Percentiles rank a stretch among this genome's conserved stretches.
These are phyloP conservation scores for Drosophila burlai DNA, from an alignment of 1,140 invertebrate species.

Conservation along the genomic window DNA sequence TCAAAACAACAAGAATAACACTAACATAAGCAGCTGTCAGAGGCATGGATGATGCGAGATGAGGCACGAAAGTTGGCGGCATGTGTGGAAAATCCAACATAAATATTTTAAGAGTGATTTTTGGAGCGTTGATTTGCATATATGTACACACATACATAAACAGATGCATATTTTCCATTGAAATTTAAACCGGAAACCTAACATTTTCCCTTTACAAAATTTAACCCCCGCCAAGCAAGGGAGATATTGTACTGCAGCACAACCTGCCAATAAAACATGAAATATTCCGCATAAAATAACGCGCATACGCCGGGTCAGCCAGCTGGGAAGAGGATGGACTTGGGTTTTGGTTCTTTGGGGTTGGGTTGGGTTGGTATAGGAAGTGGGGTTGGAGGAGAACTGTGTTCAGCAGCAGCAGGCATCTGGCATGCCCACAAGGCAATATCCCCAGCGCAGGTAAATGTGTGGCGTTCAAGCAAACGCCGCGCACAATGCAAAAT, in stretches of 20 bases:
- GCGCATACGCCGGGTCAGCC: slow-evolving; percentile 19
- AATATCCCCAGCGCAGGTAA: slow-evolving; percentile 7
- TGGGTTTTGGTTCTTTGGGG: background rate
- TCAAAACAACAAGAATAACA: slow-evolving; percentile 1
- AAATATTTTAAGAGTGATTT: slow-evolving; percentile 11
- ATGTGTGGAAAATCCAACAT: slow-evolving; percentile 2
- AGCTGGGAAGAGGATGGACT: background rate
- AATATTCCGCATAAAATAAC: slow-evolving; percentile 21
- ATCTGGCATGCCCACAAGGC: slow-evolving; percentile 6
- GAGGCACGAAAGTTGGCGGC: slow-evolving; percentile 10
- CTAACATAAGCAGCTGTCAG: slow-evolving; percentile 14
- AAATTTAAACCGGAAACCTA: slow-evolving; percentile 1
- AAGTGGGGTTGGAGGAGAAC: background rate
- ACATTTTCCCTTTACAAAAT: background rate
- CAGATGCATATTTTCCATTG: slow-evolving; percentile 3
- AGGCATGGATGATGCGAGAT: slow-evolving; percentile 6
- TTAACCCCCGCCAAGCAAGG: background rate
- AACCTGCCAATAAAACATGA: slow-evolving; percentile 18
- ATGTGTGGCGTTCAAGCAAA: slow-evolving; percentile 17
- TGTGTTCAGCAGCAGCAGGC: slow-evolving; percentile 1
- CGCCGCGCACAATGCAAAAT: slow-evolving; percentile 22
- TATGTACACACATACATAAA: background rate
- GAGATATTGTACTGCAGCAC: slow-evolving; percentile 3
- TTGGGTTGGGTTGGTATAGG: background rate
- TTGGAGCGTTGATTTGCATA: background rate